phyloP scores from a whole-genome alignment of 1,140 invertebrate genomes.

The Ectropis grisescens region DNA sequence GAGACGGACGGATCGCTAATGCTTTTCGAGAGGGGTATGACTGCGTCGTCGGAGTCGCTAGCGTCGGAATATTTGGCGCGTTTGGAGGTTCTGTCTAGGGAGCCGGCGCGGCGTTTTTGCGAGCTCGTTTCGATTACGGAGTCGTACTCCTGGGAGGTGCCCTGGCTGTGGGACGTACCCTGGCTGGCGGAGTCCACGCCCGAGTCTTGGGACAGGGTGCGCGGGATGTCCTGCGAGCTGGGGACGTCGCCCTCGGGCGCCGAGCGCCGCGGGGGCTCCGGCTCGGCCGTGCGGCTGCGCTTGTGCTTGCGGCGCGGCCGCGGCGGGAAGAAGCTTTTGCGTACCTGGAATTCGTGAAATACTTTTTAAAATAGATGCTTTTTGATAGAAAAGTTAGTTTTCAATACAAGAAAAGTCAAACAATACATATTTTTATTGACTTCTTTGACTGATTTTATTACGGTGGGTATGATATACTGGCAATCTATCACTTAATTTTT shows the following conservation, averaged over 20 bases:
- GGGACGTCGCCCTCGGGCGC: slow-evolving; percentile 4
- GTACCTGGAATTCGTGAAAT: slow-evolving; percentile 61
- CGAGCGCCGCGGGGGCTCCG: slow-evolving; percentile 1
- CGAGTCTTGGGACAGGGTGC: slow-evolving; percentile 27
- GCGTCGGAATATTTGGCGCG: slow-evolving; percentile 4
- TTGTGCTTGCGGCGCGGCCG: slow-evolving; percentile 68
- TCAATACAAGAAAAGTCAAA: neutral
- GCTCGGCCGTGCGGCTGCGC: slow-evolving; percentile 8
- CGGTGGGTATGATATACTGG: no score
- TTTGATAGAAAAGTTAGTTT: neutral
- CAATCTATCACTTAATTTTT: no score
- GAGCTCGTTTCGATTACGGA: neutral
- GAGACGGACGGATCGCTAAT: slow-evolving; percentile 42
- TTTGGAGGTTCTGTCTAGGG: neutral
- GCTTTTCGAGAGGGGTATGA: slow-evolving; percentile 34
- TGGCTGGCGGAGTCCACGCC: slow-evolving; percentile 34
- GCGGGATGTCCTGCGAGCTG: slow-evolving; percentile 5
- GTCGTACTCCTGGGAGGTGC: slow-evolving; percentile 1
- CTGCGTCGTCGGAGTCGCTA: slow-evolving; percentile 23
- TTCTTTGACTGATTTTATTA: no score
- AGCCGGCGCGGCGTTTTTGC: neutral
- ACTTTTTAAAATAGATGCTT: no score
- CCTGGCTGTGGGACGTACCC: slow-evolving; percentile 3
- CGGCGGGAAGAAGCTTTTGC: slow-evolving; percentile 76
- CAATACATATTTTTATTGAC: no score